Evolutionary conservation across 2,113 vertebrate species (phyloP).

Genomic region (Phalacrocorax brasilianus): DNA sequence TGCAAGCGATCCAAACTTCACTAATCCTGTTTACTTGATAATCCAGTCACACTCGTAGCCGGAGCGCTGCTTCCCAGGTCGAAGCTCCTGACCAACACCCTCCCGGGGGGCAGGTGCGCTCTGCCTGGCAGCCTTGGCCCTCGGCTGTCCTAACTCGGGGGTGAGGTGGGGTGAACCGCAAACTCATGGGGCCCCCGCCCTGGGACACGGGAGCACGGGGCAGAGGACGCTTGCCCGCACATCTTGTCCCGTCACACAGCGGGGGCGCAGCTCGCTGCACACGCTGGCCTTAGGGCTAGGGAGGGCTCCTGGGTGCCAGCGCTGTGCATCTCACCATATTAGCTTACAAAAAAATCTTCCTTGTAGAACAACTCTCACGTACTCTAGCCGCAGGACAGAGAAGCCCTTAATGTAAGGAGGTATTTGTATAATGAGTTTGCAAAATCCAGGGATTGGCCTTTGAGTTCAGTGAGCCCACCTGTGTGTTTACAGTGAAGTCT

Average conservation of each 20-base stretch:
- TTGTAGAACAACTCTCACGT: neutral
- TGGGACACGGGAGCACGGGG: accelerated
- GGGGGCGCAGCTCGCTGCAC: accelerated
- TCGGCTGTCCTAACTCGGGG: neutral
- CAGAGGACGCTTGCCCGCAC: neutral
- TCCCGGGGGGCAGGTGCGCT: neutral
- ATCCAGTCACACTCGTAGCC: neutral
- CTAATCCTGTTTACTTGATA: neutral
- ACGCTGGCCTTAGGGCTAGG: neutral
- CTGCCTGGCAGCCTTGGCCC: neutral
- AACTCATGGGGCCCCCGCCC: neutral
- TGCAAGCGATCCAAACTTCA: neutral
- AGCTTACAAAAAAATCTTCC: neutral
- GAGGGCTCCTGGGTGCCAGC: neutral
- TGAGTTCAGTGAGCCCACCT: neutral
- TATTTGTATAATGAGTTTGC: neutral
- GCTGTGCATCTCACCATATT: neutral
- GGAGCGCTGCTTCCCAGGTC: accelerated
- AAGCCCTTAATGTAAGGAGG: neutral
- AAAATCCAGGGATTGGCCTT: neutral
- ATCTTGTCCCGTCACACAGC: neutral
- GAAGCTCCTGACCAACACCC: neutral
- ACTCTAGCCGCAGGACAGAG: neutral
- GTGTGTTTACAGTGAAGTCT: accelerated
- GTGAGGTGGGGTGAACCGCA: neutral